Evolutionary conservation across 2,113 vertebrate species (phyloP).

Genomic region (Takifugu bimaculatus): DNA sequence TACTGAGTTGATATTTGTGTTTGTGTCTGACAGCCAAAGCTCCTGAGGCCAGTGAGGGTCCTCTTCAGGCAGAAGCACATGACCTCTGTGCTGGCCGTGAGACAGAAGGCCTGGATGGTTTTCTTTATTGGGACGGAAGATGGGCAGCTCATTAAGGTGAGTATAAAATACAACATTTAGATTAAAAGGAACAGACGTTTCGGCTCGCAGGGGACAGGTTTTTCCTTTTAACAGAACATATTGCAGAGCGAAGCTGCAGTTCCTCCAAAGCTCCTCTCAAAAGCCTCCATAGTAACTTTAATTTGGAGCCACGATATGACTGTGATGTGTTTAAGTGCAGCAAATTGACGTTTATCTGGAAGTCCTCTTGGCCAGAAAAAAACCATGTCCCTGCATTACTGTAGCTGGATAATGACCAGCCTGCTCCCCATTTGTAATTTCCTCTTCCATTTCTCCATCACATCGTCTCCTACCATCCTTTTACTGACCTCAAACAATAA

Average conservation of each 20-base stretch:
- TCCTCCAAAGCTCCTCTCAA: background rate
- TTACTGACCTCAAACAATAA: background rate
- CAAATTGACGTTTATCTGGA: background rate
- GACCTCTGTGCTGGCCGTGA: constrained; percentile 81
- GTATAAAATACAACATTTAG: background rate
- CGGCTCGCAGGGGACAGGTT: background rate
- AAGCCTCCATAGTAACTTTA: background rate
- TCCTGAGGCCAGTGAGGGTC: constrained; percentile 55
- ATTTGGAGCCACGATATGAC: background rate
- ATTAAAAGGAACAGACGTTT: too few species aligned
- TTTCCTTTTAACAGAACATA: background rate
- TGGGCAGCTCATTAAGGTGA: constrained; percentile 87
- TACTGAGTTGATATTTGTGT: background rate
- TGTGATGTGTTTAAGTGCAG: background rate
- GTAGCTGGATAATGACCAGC: background rate
- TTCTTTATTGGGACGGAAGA: constrained; percentile 84
- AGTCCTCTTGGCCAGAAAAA: background rate
- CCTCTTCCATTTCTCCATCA: background rate
- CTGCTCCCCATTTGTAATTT: background rate
- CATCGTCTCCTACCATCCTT: background rate
- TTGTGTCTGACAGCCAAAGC: constrained; percentile 12
- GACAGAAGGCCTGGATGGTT: constrained; percentile 75
- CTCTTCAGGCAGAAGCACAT: constrained; percentile 76
- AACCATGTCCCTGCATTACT: background rate
- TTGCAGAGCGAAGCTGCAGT: background rate